These are phyloP conservation scores for Anticlea derivata DNA, from an alignment of 2,888 invertebrate genomes.

Conservation along the genomic window DNA sequence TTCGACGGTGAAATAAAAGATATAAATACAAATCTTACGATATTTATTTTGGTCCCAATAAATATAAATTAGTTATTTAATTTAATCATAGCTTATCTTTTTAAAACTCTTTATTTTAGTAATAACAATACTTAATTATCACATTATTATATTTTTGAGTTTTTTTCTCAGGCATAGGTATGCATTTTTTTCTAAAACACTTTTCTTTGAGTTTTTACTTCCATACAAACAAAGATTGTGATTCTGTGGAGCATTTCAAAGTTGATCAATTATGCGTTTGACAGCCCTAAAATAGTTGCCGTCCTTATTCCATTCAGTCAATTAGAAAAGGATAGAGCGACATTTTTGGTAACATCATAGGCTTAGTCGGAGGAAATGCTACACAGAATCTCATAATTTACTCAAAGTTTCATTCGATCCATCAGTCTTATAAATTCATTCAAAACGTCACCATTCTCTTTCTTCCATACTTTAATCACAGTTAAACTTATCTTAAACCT, in stretches of 20 bases:
- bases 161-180: conserved; percentile 2
- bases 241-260: not conserved
- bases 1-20: not conserved
- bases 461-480: conserved; percentile 45
- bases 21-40: conserved; percentile 29
- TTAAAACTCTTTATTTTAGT: conserved; percentile 22
- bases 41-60: conserved; percentile 71
- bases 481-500: conserved; percentile 38
- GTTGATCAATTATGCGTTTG: not conserved
- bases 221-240: no score
- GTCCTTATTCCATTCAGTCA: no score
- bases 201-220: not conserved
- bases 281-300: no score
- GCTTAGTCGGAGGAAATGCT: not conserved
- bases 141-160: conserved; percentile 18
- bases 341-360: no score
- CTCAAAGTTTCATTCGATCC: conserved; percentile 45
- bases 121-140: conserved; percentile 35
- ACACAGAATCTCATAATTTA: not conserved
- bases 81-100: conserved; percentile 32
- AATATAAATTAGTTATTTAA: conserved; percentile 36
- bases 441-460: conserved; percentile 28
- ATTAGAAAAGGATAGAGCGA: no score
- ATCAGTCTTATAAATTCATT: conserved; percentile 62
- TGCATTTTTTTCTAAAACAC: not conserved